These are phyloP conservation scores for Protobothrops mucrosquamatus DNA, from an alignment of 2,113 vertebrate genomes.

Conservation along the genomic window DNA sequence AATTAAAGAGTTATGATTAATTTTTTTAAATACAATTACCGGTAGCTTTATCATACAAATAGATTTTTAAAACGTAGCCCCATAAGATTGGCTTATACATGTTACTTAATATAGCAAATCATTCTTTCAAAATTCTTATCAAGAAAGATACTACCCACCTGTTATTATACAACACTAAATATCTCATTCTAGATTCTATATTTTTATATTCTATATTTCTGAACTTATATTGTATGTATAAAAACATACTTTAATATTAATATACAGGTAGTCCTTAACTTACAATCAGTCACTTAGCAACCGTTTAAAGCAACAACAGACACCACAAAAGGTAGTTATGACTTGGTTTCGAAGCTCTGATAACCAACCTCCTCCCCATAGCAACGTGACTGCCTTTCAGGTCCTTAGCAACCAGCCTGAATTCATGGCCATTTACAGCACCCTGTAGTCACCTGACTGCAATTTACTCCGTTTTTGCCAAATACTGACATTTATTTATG, in stretches of 20 bases:
- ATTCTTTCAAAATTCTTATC: background rate
- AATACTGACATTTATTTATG: background rate
- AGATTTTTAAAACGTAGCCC: background rate
- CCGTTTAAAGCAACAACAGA: background rate
- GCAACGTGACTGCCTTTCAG: background rate
- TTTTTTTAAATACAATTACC: conserved; percentile 46
- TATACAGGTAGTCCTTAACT: background rate
- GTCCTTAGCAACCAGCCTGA: background rate
- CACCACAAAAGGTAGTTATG: background rate
- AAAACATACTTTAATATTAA: background rate
- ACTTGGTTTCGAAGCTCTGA: background rate
- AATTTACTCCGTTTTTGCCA: background rate
- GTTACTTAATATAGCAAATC: background rate
- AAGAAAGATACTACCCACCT: background rate
- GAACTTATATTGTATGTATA: background rate
- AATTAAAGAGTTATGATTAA: conserved; percentile 37
- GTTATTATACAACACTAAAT: background rate
- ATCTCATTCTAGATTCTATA: background rate
- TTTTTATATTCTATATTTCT: background rate
- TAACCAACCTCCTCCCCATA: background rate
- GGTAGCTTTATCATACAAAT: conserved; percentile 33
- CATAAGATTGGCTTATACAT: conserved; percentile 12
- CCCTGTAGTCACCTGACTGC: background rate
- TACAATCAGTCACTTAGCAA: background rate
- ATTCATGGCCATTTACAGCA: background rate